Conservation (phyloP, 2,113 vertebrate species). For the Seriola aureovittata region DNA sequence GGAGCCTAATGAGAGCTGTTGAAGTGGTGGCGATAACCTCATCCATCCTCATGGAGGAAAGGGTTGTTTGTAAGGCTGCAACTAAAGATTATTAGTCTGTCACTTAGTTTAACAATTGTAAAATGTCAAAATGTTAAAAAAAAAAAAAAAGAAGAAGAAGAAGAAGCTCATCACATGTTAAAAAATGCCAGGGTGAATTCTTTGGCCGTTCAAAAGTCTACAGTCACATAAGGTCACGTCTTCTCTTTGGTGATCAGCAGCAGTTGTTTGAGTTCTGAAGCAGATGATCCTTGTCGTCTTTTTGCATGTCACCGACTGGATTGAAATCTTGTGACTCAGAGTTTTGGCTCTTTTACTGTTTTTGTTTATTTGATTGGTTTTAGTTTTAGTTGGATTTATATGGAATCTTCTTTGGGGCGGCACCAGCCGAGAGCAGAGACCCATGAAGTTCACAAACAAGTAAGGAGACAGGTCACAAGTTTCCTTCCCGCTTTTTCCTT, state of each 20-base stretch:
- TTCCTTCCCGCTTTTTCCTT: not conserved
- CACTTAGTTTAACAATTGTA: not conserved
- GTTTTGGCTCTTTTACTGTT: no score
- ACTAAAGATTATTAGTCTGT: not conserved
- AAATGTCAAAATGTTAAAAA: no score
- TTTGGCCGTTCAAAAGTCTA: no score
- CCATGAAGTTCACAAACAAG: not conserved
- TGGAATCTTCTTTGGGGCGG: not conserved
- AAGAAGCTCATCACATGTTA: no score
- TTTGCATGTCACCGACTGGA: no score
- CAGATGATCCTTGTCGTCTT: no score
- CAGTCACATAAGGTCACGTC: no score
- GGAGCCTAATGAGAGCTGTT: constrained; percentile 21
- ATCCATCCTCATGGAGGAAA: constrained; percentile 8
- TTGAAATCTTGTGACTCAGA: no score
- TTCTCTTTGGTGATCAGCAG: no score
- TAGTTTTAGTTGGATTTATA: not conserved
- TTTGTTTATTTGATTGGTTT: not conserved
- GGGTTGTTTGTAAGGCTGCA: not conserved
- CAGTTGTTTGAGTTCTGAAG: no score
- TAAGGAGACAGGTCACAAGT: not conserved
- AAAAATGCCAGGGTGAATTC: no score
- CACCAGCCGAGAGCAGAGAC: not conserved
- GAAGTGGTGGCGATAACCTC: constrained; percentile 21
- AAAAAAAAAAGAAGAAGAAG: no score